These are phyloP conservation scores for Rhorus exstirpatorius DNA, from an alignment of 2,888 invertebrate species.

Conservation along the genomic window DNA sequence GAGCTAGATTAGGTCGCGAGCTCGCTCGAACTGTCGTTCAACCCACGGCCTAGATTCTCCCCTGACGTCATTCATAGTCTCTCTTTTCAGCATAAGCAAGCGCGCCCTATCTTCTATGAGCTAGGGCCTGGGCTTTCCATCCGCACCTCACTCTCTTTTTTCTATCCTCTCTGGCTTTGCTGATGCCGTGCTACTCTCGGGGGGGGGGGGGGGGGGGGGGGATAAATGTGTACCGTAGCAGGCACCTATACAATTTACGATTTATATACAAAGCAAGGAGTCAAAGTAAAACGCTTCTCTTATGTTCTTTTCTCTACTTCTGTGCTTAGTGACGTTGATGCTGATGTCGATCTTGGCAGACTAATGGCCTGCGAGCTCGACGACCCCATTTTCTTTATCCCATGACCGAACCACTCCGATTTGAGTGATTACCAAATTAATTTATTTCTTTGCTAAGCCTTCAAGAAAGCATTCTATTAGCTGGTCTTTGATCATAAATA, in stretches of 20 bases:
- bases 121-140: constrained; percentile 59
- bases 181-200: too few species aligned
- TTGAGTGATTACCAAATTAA: background rate
- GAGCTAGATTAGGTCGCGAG: constrained; percentile 81
- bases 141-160: constrained; percentile 18
- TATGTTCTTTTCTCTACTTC: background rate
- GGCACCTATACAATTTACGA: constrained; percentile 5
- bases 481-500: too few species aligned
- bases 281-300: constrained; percentile 29
- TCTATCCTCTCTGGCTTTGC: constrained; percentile 5
- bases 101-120: constrained; percentile 65
- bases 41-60: constrained; percentile 84
- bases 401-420: background rate
- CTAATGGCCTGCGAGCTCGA: constrained; percentile 6
- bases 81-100: constrained; percentile 67
- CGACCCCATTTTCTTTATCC: constrained; percentile 22
- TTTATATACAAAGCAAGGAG: constrained; percentile 21
- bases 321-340: background rate
- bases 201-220: too few species aligned
- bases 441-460: too few species aligned
- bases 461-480: too few species aligned
- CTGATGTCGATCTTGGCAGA: constrained; percentile 29
- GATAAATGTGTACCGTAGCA: background rate
- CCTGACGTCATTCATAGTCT: constrained; percentile 81
- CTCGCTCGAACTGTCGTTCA: constrained; percentile 84